Percentiles rank a stretch among this genome's conserved stretches.
Evolutionary conservation across 1,140 invertebrate species (phyloP).

Genomic region (Potamilus streckersoni): DNA sequence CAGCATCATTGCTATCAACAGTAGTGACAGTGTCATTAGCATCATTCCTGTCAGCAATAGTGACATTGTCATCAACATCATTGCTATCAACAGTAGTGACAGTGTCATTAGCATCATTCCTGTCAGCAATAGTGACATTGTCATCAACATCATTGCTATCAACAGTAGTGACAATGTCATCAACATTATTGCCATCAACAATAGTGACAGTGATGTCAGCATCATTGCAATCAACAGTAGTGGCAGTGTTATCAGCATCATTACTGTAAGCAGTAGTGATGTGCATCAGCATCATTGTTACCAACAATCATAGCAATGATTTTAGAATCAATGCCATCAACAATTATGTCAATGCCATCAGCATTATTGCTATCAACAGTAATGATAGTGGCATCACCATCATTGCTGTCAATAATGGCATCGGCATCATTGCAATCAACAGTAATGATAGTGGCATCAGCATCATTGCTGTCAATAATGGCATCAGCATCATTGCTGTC

Average conservation of each 20-base stretch:
- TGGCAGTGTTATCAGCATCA: too few relatives aligned
- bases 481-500: neutral
- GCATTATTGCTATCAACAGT: neutral
- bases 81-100: neutral
- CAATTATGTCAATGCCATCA: neutral
- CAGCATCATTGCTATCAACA: too few relatives aligned
- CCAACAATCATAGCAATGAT: conserved; percentile 1
- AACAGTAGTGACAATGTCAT: too few relatives aligned
- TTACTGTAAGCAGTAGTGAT: too few relatives aligned
- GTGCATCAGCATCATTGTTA: neutral
- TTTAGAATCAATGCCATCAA: conserved; percentile 12
- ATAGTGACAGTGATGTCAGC: too few relatives aligned
- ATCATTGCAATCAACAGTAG: too few relatives aligned
- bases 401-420: neutral
- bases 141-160: neutral
- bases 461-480: neutral
- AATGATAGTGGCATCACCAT: neutral
- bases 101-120: conserved; percentile 1
- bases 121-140: neutral
- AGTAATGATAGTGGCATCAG: neutral
- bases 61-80: too few relatives aligned
- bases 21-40: too few relatives aligned
- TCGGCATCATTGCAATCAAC: conserved; percentile 13
- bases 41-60: too few relatives aligned
- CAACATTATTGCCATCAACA: too few relatives aligned